Evolutionary conservation across 2,113 vertebrate species (phyloP), one percentile per base, ranked within the genome.

Genomic region (Cyphomyrus discorhynchus): DNA sequence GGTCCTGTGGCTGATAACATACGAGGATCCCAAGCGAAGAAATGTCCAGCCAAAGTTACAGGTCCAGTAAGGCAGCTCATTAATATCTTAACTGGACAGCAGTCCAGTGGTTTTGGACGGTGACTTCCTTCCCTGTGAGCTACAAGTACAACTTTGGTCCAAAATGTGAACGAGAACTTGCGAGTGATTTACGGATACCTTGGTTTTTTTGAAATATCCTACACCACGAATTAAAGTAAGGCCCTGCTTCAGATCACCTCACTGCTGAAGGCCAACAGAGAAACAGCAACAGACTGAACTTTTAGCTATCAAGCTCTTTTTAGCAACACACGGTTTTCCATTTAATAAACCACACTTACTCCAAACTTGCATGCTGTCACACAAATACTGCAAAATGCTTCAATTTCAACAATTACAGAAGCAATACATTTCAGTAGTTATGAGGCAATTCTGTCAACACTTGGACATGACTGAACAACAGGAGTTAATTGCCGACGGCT

Each of bases 341-440:
- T 27, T 66, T 27, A 66, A 66, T 66, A 9, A 66, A 70, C 56
- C n/a, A 70, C n/a, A 27, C n/a, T 27, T 92, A 92, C 93, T 92
- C 92, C 91, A 92, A 92, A 92, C 90, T 95, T 95, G 94, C 94
- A 94, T 90, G 90, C 90, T 94, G 93, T 92, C 93, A 92, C 90
- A 92, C 92, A 93, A 92, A 66, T 66, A 27, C 58, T 66, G 58
- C 58, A 89, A 90, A 93, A 91, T 92, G 91, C 95, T 95, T 93
- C 93, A 96, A 94, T 94, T 89, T 92, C 88, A 92, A 94, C 92
- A 93, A 96, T 96, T 95, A 95, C 92, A 92, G 90, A 96, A 96
- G 96, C 96, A 96, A 92, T 92, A 92, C 94, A 93, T 94, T 96
- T 94, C 95, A 94, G 92, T 97, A 94, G 96, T 96, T 96, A 96